A percentile compares a stretch with the other conserved stretches of the same genome.
Conservation (phyloP, 2,888 invertebrate species). For the Leptinotarsa haldemani region DNA sequence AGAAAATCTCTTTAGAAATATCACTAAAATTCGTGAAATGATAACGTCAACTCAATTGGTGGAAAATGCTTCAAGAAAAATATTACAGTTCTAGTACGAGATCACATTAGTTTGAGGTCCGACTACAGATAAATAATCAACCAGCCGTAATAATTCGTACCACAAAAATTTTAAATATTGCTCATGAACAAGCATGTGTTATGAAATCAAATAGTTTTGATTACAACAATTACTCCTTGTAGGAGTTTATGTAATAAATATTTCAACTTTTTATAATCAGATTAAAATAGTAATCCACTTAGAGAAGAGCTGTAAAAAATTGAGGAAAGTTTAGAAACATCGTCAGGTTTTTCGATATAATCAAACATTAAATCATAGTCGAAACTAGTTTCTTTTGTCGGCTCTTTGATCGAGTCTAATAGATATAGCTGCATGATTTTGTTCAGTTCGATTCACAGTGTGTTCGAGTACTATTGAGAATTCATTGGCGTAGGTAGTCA, state of each 20-base stretch:
- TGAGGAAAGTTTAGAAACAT: not conserved
- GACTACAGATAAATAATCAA: not conserved
- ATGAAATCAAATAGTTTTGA: slow-evolving; percentile 35
- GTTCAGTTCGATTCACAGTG: slow-evolving; percentile 59
- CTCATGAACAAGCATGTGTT: slow-evolving; percentile 5
- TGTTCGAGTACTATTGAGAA: slow-evolving; percentile 24
- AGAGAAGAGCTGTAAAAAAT: slow-evolving; percentile 30
- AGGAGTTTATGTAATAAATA: slow-evolving; percentile 45
- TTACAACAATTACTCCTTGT: slow-evolving; percentile 39
- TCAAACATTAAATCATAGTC: slow-evolving; percentile 44
- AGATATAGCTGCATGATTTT: slow-evolving; percentile 60
- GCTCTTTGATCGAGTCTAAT: slow-evolving; percentile 59
- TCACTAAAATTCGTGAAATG: too few relatives aligned
- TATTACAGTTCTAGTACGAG: not conserved
- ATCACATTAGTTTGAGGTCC: not conserved
- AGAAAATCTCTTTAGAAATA: too few relatives aligned
- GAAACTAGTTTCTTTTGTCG: slow-evolving; percentile 59
- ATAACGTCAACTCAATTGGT: too few relatives aligned
- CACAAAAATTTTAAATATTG: not conserved
- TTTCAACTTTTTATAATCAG: slow-evolving; percentile 42
- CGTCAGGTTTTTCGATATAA: slow-evolving; percentile 33
- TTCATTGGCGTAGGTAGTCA: slow-evolving; percentile 6
- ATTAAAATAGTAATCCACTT: slow-evolving; percentile 48
- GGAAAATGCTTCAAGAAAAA: too few relatives aligned
- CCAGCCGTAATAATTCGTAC: not conserved